Conservation (phyloP, 2,797 vertebrate genomes). For the Crenichthys baileyi region DNA sequence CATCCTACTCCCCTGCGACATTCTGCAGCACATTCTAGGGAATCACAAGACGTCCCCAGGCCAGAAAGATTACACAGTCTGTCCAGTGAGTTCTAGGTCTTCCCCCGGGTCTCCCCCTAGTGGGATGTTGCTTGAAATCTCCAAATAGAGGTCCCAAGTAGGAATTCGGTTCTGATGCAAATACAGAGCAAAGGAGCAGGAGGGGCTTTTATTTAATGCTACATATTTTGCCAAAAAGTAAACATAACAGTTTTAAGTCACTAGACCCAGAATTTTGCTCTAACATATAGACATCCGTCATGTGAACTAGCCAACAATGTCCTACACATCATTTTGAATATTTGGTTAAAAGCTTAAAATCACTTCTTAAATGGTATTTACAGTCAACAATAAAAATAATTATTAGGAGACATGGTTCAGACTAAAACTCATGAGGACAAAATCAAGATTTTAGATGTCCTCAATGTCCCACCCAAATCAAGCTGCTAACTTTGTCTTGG, state of each 20-base stretch:
- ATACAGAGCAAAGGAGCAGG: too few relatives aligned
- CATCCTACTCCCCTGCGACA: neutral
- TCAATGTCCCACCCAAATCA: neutral
- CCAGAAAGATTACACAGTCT: neutral
- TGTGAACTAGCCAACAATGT: neutral
- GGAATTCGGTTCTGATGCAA: too few relatives aligned
- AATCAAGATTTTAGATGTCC: neutral
- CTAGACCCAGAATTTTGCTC: neutral
- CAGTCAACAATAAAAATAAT: neutral
- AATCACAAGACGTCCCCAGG: neutral
- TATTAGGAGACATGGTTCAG: neutral
- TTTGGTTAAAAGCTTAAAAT: neutral
- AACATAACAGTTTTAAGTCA: neutral
- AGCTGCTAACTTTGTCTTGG: neutral
- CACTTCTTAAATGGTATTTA: neutral
- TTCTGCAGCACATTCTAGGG: neutral
- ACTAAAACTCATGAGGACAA: neutral
- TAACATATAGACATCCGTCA: neutral
- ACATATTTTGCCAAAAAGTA: neutral
- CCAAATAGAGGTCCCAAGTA: too few relatives aligned
- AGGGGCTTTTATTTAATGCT: too few relatives aligned
- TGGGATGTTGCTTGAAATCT: too few relatives aligned
- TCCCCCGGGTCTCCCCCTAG: too few relatives aligned
- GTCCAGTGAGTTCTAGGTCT: neutral
- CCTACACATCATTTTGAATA: neutral